Percentiles rank a stretch among this genome's conserved stretches.
Conservation (phyloP, 2,888 invertebrate species). For the Sympetrum striolatum region DNA sequence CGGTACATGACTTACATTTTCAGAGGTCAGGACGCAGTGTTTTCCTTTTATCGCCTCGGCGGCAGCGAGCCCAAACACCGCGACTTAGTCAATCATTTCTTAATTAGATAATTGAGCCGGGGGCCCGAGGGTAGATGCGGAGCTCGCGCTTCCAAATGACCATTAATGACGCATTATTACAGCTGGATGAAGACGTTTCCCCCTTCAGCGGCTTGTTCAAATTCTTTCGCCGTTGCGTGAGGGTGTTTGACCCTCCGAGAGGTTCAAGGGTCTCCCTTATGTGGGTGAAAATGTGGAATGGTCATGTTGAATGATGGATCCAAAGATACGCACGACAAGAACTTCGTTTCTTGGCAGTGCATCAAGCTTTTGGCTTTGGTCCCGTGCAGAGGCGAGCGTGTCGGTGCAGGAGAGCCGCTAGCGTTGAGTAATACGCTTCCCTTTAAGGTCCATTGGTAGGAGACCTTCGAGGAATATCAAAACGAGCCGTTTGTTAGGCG, state of each 20-base stretch:
- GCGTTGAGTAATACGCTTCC: constrained; percentile 20
- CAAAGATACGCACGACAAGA: background rate
- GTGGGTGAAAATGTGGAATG: background rate
- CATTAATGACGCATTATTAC: background rate
- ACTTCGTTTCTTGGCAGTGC: background rate
- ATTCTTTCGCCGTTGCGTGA: background rate
- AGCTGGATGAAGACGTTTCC: background rate
- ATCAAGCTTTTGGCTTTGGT: background rate
- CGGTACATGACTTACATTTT: background rate
- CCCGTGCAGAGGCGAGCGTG: background rate
- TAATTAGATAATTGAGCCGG: background rate
- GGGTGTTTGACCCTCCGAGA: background rate
- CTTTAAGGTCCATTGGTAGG: background rate
- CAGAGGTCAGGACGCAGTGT: background rate
- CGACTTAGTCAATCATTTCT: background rate
- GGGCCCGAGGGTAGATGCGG: background rate
- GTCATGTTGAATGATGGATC: background rate
- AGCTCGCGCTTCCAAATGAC: background rate
- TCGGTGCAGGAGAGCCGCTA: background rate
- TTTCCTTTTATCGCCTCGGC: background rate
- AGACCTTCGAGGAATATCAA: background rate
- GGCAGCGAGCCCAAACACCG: background rate
- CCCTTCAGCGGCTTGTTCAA: background rate
- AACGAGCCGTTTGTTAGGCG: background rate
- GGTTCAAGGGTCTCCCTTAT: background rate